Evolutionary conservation across 2,113 vertebrate species (phyloP).

Genomic region (Mesitornis unicolor): DNA sequence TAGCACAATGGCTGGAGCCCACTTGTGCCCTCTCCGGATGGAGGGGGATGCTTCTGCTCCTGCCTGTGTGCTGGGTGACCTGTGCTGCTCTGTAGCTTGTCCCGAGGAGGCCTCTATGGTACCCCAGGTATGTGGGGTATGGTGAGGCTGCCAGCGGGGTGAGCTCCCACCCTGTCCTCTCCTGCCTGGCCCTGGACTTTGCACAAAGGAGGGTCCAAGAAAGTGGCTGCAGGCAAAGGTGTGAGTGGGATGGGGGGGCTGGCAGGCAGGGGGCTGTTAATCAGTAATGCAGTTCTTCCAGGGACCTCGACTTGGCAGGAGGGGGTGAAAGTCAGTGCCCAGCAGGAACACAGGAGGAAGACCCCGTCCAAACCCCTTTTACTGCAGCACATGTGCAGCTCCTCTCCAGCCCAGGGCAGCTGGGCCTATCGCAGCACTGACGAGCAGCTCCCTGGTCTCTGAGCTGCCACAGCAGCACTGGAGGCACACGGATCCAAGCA

Average conservation of each 20-base stretch:
- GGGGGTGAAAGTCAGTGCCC: not conserved
- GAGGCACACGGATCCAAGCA: not conserved
- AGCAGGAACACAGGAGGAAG: not conserved
- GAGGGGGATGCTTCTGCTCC: not conserved
- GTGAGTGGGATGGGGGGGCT: not conserved
- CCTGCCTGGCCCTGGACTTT: not conserved
- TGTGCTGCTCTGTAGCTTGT: rapidly evolving
- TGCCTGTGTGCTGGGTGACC: rapidly evolving
- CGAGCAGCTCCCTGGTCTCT: not conserved
- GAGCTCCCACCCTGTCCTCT: not conserved
- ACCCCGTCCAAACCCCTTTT: not conserved
- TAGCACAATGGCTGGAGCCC: not conserved
- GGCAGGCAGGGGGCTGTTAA: not conserved
- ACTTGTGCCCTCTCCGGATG: not conserved
- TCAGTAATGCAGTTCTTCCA: not conserved
- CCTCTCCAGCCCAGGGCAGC: not conserved
- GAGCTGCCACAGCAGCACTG: not conserved
- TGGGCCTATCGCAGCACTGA: rapidly evolving
- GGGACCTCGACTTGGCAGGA: rapidly evolving
- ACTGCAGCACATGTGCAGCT: not conserved
- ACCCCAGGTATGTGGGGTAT: not conserved
- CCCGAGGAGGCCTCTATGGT: rapidly evolving
- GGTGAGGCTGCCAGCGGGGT: not conserved
- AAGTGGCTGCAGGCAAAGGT: not conserved
- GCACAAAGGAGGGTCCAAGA: not conserved